Evolutionary conservation across 2,797 vertebrate genomes (phyloP), one percentile per base, ranked within the genome.

Genomic region (Chaetophractus vellerosus): DNA sequence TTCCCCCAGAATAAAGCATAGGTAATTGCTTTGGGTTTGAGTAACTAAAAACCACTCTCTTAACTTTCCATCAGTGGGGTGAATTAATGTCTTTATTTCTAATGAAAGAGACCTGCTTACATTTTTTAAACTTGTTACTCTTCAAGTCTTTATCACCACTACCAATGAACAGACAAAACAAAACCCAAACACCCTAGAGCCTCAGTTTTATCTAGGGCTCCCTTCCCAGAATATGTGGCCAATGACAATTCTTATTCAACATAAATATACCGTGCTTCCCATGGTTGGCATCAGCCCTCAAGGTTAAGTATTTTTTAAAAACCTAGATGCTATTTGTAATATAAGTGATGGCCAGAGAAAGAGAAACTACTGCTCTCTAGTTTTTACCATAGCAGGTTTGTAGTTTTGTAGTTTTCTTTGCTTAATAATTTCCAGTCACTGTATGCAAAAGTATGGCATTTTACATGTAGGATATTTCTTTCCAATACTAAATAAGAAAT

Each of bases 1-100:
- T 69, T 94, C 63, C 69, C 78, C 38, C 82, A 93, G 59, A 78
- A 93, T 36, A 81, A 88, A 92, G 38, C 7, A 28, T 59, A 57
- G 19, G 5, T 38, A 90, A 66, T 45, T n/a, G 1, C 11, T 87
- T 90, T 87, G 41, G 23, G 68, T 69, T 80, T 45, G 28, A 90
- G 48, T 88, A 95, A 80, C 48, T 41, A 61, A 74, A 84, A 79
- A 6, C 8, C 36, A 64, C 26, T 7, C 2, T 72, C 21, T 85
- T 63, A 41, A 31, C 24, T 63, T 79, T 74, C 15, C 50, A n/a
- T 48, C 24, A 7, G 4, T 23, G 61, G 8, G 1, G 5, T 55
- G 33, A 63, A 52, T 31, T 21, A 33, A 28, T n/a, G 8, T 41
- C 38, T 55, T 3, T 55, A 23, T 86, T 6, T 74, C 7, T 64